Percentiles rank a stretch among this genome's conserved stretches.
phyloP scores from a whole-genome alignment of 2,797 vertebrate genomes.

The Coluber constrictor region DNA sequence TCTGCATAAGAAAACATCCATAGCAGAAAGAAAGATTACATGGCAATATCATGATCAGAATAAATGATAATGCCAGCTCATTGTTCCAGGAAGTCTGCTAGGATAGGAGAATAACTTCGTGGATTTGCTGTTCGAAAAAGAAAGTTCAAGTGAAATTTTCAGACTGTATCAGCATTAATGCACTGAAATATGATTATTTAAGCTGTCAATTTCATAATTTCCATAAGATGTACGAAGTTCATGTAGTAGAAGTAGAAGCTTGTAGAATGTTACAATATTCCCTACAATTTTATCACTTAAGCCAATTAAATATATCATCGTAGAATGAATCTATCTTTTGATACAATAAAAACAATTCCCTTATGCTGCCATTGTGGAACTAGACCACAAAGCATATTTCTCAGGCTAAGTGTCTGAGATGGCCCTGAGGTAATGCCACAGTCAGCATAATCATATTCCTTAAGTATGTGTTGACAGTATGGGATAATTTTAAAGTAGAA shows the following conservation, averaged over 20 bases:
- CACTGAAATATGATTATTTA: background rate
- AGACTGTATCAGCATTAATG: background rate
- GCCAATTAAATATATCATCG: background rate
- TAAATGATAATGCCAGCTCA: background rate
- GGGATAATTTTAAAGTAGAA: background rate
- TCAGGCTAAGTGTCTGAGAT: background rate
- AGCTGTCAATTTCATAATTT: background rate
- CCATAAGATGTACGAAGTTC: background rate
- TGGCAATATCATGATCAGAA: conserved; percentile 4
- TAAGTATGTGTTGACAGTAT: background rate
- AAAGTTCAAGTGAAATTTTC: background rate
- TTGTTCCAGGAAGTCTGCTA: background rate
- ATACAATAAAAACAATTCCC: background rate
- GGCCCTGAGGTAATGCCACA: background rate
- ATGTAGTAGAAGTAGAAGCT: background rate
- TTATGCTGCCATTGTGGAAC: background rate
- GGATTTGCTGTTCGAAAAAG: background rate
- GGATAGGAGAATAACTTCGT: background rate
- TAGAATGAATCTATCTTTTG: background rate
- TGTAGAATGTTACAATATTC: background rate
- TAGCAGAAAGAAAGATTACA: conserved; percentile 15
- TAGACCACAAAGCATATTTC: background rate
- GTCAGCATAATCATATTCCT: background rate
- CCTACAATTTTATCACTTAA: background rate
- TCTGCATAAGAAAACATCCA: background rate